These are phyloP conservation scores for Helicoverpa armigera DNA, from an alignment of 1,140 invertebrate species.

Conservation along the genomic window DNA sequence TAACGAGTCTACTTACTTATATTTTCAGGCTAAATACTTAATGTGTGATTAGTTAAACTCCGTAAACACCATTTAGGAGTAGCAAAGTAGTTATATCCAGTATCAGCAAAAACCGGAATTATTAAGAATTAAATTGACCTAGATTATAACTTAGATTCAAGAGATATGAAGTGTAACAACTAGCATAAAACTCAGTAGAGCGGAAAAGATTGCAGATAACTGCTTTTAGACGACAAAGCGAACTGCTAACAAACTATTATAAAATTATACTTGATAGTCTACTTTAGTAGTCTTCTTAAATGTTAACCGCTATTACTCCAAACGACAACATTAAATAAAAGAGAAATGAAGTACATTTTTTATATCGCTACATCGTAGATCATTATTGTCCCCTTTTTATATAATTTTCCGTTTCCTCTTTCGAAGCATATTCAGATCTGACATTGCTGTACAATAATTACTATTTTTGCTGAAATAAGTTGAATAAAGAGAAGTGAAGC, in stretches of 20 bases:
- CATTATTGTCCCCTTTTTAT: slow-evolving; percentile 17
- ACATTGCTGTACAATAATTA: background rate
- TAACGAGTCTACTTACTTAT: background rate
- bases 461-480: background rate
- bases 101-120: background rate
- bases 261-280: background rate
- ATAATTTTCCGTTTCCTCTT: slow-evolving; percentile 24
- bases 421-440: slow-evolving; percentile 13
- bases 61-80: too few relatives aligned
- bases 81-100: background rate
- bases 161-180: background rate
- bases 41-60: background rate
- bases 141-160: background rate
- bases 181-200: background rate
- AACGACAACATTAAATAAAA: background rate
- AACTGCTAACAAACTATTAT: background rate
- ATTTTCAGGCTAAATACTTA: background rate
- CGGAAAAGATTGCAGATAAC: background rate
- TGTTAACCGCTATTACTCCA: background rate
- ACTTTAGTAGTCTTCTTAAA: background rate
- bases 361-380: slow-evolving; percentile 20
- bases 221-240: background rate
- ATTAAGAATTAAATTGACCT: background rate
- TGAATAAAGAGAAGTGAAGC: too few relatives aligned
- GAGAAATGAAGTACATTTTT: background rate